Conservation (phyloP, 2,888 invertebrate species). For the Ochropacha duplaris region DNA sequence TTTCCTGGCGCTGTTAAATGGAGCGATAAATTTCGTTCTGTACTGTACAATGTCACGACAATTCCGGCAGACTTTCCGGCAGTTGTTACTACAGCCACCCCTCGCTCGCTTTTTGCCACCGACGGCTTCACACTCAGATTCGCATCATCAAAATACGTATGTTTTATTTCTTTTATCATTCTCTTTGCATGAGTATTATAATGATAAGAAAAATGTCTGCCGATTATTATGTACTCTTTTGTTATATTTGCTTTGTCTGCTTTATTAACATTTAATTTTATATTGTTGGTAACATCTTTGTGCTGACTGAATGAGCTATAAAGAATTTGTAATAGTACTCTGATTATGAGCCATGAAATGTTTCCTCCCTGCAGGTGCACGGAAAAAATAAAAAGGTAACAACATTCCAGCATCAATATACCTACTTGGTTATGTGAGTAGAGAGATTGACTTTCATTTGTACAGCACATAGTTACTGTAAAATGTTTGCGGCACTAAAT, state of each 20-base stretch:
- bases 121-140: slow-evolving; percentile 83
- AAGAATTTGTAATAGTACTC: slow-evolving; percentile 11
- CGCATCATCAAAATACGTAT: slow-evolving; percentile 86
- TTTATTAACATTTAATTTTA: background rate
- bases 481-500: background rate
- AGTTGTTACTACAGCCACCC: slow-evolving; percentile 86
- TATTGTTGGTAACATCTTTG: background rate
- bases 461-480: slow-evolving; percentile 5
- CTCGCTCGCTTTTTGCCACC: slow-evolving; percentile 84
- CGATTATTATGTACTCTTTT: background rate
- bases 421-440: slow-evolving; percentile 60
- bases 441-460: slow-evolving; percentile 18
- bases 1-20: slow-evolving; percentile 93
- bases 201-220: background rate
- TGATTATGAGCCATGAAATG: slow-evolving; percentile 39
- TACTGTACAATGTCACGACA: slow-evolving; percentile 97
- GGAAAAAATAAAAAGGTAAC: slow-evolving; percentile 74
- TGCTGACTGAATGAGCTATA: slow-evolving; percentile 7
- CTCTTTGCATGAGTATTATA: background rate
- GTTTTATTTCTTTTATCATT: slow-evolving; percentile 50
- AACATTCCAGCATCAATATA: slow-evolving; percentile 50
- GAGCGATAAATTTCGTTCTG: slow-evolving; percentile 95
- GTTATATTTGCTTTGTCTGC: background rate
- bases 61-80: slow-evolving; percentile 91
- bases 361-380: slow-evolving; percentile 69